Base-by-base conservation (phyloP, 2,888 invertebrate genomes). In the Pasiphila rectangulata region DNA sequence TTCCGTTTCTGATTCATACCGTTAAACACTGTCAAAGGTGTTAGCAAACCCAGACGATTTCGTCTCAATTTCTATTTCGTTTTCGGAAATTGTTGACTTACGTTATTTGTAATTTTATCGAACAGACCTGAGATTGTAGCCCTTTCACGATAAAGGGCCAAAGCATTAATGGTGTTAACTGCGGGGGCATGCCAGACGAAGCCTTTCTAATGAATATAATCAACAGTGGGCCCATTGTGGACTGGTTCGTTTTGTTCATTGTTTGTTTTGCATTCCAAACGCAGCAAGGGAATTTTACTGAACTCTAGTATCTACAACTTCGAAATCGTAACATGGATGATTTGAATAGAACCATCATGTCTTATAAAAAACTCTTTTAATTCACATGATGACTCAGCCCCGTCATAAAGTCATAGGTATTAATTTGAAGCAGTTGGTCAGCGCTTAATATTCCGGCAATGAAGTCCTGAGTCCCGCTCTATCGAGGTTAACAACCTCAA, bases 401-500 rank as follows among this genome's bases (percentile, higher is more conserved):
- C 24, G 23, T 46, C 23, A 43, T 21, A 46, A 53, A 48, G 44
- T 48, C 46, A 34, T 46, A 39, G 43, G 32, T 39, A 52, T 44
- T 43, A 61, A 43, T 39, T 56, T 38, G 45, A 55, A 55, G 46
- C 55, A 60, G 53, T 61, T 57, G 61, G 57, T 54, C 56, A 41
- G 47, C 35, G 64, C 72, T 83, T 79, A 75, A 76, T 83, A 84
- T 84, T 85, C 83, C 73, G 76, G 67, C 70, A 64, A 73, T 75
- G 71, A 70, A 80, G 83, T 86, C 87, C 87, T 83, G 82, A 80
- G 79, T 84, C 86, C 87, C 83, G 79, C 79, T 79, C 67, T 72
- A 71, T 67, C 61, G 75, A 72, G 83, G 84, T 85, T 83, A 72
- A 64, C 63, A 83, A 79, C 77, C 87, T 83, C 75, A 56, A 76